A percentile compares a stretch with the other conserved stretches of the same genome.
phyloP scores from a whole-genome alignment of 2,888 invertebrate genomes.

The Barypeithes pellucidus region DNA sequence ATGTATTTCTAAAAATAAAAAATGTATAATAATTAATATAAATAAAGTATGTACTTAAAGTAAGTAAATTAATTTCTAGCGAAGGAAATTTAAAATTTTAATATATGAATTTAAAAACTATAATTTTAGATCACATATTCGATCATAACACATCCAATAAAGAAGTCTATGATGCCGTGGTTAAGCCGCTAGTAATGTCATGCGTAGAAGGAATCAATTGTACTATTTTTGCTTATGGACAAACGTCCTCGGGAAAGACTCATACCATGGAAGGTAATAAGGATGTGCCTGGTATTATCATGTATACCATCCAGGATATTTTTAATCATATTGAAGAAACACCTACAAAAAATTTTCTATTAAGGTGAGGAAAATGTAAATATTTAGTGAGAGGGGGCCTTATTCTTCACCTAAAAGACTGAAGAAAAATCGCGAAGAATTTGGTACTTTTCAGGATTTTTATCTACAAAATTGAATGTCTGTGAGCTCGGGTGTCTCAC shows the following conservation, averaged over 20 bases:
- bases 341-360: constrained; percentile 81
- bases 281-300: constrained; percentile 82
- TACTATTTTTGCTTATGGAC: constrained; percentile 93
- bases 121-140: constrained; percentile 82
- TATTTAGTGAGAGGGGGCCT: too few relatives aligned
- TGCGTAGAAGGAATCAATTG: constrained; percentile 86
- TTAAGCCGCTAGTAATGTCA: constrained; percentile 81
- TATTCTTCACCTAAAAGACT: too few relatives aligned
- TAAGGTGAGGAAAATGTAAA: constrained; percentile 73
- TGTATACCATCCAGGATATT: constrained; percentile 80
- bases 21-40: too few relatives aligned
- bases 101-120: too few relatives aligned
- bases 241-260: constrained; percentile 92
- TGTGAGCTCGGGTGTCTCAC: too few relatives aligned
- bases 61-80: too few relatives aligned
- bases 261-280: constrained; percentile 86
- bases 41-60: too few relatives aligned
- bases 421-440: too few relatives aligned
- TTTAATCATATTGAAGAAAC: constrained; percentile 79
- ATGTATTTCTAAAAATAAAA: too few relatives aligned
- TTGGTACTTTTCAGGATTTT: too few relatives aligned
- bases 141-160: constrained; percentile 74
- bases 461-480: too few relatives aligned
- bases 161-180: constrained; percentile 79
- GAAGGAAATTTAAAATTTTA: too few relatives aligned